Evolutionary conservation across 2,888 invertebrate genomes (phyloP), one percentile per base, ranked within the genome.

Genomic region (Brenthis hecate): DNA sequence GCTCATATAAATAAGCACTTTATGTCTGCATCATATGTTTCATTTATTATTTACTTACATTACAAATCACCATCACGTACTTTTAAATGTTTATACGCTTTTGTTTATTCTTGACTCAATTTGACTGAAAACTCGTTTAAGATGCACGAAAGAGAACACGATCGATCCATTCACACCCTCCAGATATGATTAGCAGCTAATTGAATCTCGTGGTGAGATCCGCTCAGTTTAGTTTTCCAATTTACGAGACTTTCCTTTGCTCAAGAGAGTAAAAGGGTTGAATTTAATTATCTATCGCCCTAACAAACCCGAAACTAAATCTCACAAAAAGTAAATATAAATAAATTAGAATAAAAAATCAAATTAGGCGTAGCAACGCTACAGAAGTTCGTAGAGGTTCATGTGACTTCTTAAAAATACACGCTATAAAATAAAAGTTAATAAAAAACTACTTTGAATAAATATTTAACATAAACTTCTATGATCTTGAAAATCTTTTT

Each of bases 101-200:
- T 64, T 66, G 56, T 71, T 68, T 68, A 57, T 43, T 19, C 54
- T 68, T 61, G 48, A 65, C 58, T 70, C 57, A 61, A 68, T 50
- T 65, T 28, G 36, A 56, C 6, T 55, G 36, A 72, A 66, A 36
- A 54, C 63, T 69, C 72, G 68, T 65, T 77, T 75, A 77, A 81
- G 84, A 82, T 82, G 81, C 79, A 79, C 77, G 78, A 85, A 85
- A 88, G 88, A 87, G 77, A 74, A 74, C 75, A 72, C 82, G 80
- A 90, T 92, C 91, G 91, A 92, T 90, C 86, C 85, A 71, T 82
- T 88, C 85, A 89, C 90, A 87, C 92, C 92, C 92, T 90, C 87
- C 83, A 92, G 88, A 92, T 92, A 92, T 92, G 92, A 92, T 92
- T 92, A 92, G 89, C 85, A 85, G 85, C 89, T 92, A 92, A 92